phyloP scores from a whole-genome alignment of 2,113 vertebrate species.

The Cheirogaleus medius region DNA sequence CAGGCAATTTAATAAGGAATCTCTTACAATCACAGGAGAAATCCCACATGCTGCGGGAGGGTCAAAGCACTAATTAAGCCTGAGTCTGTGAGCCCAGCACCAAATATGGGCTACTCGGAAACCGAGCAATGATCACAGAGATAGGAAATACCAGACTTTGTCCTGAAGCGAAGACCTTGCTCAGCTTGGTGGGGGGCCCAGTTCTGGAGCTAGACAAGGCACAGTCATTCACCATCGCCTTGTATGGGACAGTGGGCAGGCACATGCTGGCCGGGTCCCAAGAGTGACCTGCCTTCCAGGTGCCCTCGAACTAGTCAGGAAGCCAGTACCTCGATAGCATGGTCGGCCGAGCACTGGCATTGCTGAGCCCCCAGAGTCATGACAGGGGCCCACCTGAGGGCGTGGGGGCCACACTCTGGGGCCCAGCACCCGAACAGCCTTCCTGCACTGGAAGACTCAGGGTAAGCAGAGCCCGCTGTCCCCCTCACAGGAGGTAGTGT shows the following conservation, averaged over 20 bases:
- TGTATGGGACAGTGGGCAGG: neutral
- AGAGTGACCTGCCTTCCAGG: neutral
- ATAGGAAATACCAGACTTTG: neutral
- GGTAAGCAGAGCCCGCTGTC: neutral
- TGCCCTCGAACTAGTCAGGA: neutral
- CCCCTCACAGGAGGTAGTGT: neutral
- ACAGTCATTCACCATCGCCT: neutral
- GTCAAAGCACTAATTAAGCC: neutral
- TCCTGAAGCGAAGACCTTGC: neutral
- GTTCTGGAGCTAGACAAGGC: neutral
- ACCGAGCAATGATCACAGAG: neutral
- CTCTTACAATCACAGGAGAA: neutral
- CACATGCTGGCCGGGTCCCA: neutral
- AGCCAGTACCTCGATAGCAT: rapidly evolving
- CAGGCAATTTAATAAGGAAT: neutral
- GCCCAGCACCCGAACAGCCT: neutral
- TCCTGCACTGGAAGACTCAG: neutral
- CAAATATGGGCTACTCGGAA: neutral
- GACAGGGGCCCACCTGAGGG: neutral
- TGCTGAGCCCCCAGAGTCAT: rapidly evolving
- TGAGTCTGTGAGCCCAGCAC: neutral
- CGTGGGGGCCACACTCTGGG: too few relatives aligned
- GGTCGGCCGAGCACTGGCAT: neutral
- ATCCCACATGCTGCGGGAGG: neutral
- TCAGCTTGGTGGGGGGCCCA: neutral